These are phyloP conservation scores for Notodromas monacha DNA, from an alignment of 2,888 invertebrate species.

Conservation along the genomic window DNA sequence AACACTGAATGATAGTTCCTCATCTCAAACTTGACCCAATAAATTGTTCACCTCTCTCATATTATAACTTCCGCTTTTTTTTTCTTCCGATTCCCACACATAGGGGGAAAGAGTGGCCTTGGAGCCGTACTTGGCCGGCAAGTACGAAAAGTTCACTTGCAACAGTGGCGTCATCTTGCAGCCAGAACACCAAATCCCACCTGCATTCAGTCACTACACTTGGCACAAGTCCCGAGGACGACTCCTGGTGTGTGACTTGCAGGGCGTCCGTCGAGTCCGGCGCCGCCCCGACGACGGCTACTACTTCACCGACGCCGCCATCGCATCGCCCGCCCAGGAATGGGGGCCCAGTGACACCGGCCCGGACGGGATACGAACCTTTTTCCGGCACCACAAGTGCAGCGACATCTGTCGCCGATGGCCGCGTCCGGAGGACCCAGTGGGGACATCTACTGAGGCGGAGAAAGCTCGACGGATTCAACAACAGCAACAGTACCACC, in stretches of 20 bases:
- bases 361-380: neutral
- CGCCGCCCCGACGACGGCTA: neutral
- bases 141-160: neutral
- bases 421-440: no score
- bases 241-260: neutral
- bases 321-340: neutral
- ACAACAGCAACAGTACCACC: no score
- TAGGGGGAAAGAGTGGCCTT: slow-evolving; percentile 1
- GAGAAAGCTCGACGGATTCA: no score
- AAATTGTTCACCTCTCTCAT: no score
- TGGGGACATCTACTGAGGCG: no score
- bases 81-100: no score
- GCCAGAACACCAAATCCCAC: neutral
- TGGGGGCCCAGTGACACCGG: slow-evolving; percentile 1
- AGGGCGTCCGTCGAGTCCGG: slow-evolving; percentile 1
- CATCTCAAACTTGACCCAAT: no score
- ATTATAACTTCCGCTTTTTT: no score
- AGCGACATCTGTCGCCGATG: neutral
- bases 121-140: neutral
- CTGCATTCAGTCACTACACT: neutral
- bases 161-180: neutral
- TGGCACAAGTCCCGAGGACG: slow-evolving; percentile 1
- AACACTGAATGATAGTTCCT: no score
- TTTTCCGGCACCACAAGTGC: neutral
- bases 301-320: slow-evolving; percentile 2